Conservation (phyloP, 2,888 invertebrate species). For the Eustalomyia histrio region DNA sequence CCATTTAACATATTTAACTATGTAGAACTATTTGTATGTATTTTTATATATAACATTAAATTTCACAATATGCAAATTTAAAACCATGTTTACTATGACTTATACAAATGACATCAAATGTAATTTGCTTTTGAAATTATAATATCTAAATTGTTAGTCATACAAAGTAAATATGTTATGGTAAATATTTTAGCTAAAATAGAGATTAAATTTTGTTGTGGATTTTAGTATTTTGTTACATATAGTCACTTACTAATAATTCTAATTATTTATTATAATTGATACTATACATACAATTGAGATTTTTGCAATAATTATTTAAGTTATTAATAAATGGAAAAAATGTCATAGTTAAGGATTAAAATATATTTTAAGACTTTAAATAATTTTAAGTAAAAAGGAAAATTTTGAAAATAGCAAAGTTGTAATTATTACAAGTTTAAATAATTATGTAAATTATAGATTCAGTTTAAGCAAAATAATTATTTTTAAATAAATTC, state of each 20-base stretch:
- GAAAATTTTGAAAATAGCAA: too few relatives aligned
- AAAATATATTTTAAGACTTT: too few relatives aligned
- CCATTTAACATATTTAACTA: too few relatives aligned
- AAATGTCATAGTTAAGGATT: too few relatives aligned
- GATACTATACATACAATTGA: background rate
- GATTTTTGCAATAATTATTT: background rate
- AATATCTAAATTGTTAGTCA: slow-evolving; percentile 5
- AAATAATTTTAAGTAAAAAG: too few relatives aligned
- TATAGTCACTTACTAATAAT: background rate
- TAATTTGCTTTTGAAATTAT: slow-evolving; percentile 16
- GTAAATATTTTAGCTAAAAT: background rate
- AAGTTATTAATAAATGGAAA: too few relatives aligned
- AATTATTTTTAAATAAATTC: too few relatives aligned
- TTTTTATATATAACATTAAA: too few relatives aligned
- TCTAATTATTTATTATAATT: slow-evolving; percentile 8
- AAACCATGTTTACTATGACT: background rate
- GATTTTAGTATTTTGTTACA: background rate
- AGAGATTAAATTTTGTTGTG: background rate
- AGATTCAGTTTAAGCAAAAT: too few relatives aligned
- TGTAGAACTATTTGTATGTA: too few relatives aligned
- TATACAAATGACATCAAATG: background rate
- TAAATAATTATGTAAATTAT: too few relatives aligned
- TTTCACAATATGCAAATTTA: slow-evolving; percentile 5
- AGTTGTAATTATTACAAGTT: too few relatives aligned
- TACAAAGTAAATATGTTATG: background rate